Conservation (phyloP, 2,888 invertebrate genomes). For the Drosophila heteroneura region DNA sequence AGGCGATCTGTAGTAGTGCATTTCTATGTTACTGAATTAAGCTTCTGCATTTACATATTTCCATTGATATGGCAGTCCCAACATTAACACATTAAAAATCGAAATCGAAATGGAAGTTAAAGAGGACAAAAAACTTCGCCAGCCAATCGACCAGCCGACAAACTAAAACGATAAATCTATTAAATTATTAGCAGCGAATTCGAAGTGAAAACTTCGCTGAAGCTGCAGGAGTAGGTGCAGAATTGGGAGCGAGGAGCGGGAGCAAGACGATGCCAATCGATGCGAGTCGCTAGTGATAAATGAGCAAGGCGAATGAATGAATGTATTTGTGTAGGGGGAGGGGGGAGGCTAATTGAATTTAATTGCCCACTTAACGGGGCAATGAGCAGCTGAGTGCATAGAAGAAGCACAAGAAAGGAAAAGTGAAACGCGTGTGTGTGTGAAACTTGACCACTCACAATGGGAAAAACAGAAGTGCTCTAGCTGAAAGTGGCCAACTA, state of each 20-base stretch:
- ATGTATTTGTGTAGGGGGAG: constrained; percentile 6
- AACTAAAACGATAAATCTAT: constrained; percentile 69
- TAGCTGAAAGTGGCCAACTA: not conserved
- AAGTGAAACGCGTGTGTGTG: constrained; percentile 36
- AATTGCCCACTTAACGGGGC: constrained; percentile 84
- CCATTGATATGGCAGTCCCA: not conserved
- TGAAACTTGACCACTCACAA: constrained; percentile 7
- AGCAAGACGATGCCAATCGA: constrained; percentile 8
- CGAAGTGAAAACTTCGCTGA: constrained; percentile 50
- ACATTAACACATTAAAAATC: constrained; percentile 37
- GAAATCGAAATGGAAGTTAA: constrained; percentile 40
- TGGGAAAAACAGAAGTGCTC: not conserved
- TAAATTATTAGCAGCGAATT: constrained; percentile 68
- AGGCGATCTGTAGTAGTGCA: not conserved
- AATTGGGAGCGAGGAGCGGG: not conserved
- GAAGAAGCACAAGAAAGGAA: constrained; percentile 28
- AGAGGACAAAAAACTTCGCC: constrained; percentile 22
- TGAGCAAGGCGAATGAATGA: constrained; percentile 33
- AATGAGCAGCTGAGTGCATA: constrained; percentile 78
- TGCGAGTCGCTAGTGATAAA: constrained; percentile 52
- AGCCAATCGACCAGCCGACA: constrained; percentile 33
- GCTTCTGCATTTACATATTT: not conserved
- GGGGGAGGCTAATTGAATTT: constrained; percentile 83
- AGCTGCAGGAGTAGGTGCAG: constrained; percentile 1
- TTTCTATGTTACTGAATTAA: not conserved